A percentile compares a stretch with the other conserved stretches of the same genome.
Conservation (phyloP, 2,888 invertebrate genomes). For the Sminthurinus aureus region DNA sequence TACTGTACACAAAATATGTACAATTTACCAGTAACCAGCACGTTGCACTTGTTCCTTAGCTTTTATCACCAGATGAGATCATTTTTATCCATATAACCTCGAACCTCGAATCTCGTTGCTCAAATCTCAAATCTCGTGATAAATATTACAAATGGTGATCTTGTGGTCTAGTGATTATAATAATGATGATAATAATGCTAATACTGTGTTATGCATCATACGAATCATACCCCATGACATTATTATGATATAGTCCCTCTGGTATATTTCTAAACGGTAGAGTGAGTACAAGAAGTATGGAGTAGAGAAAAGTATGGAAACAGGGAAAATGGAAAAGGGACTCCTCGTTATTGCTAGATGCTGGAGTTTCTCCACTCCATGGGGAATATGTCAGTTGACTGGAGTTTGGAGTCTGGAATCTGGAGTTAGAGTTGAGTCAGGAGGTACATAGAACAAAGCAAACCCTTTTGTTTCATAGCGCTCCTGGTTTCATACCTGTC, state of each 20-base stretch:
- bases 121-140: too few relatives aligned
- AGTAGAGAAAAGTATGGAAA: not conserved
- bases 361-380: not conserved
- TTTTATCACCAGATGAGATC: not conserved
- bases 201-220: too few relatives aligned
- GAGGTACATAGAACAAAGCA: not conserved
- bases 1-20: not conserved
- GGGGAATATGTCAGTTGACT: constrained; percentile 21
- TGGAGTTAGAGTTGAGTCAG: not conserved
- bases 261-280: too few relatives aligned
- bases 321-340: not conserved
- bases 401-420: not conserved
- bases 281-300: too few relatives aligned
- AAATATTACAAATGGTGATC: too few relatives aligned
- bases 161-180: too few relatives aligned
- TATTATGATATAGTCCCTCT: too few relatives aligned
- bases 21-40: not conserved
- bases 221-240: too few relatives aligned
- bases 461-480: constrained; percentile 48
- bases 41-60: not conserved
- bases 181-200: too few relatives aligned
- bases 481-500: constrained; percentile 46
- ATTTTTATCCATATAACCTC: not conserved
- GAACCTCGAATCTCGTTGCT: too few relatives aligned
- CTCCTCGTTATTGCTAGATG: not conserved